Percentiles rank a stretch among this genome's conserved stretches.
These are phyloP conservation scores for Potorous gilbertii DNA, from an alignment of 2,797 vertebrate genomes.

Conservation along the genomic window DNA sequence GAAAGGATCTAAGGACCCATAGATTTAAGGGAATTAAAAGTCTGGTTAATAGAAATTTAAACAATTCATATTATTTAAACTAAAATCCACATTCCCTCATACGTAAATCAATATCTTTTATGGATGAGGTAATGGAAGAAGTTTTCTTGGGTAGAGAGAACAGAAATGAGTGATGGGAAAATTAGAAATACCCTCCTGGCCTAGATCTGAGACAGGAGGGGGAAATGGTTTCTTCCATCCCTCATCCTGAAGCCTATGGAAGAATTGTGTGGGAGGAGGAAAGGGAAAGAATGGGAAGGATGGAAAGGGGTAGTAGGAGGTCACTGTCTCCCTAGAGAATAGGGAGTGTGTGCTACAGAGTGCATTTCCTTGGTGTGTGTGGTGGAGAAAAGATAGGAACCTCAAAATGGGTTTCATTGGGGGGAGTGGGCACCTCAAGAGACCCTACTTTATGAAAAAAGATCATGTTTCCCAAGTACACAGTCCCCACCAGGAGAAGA, in stretches of 20 bases:
- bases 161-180: neutral
- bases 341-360: neutral
- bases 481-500: neutral
- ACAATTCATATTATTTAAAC: neutral
- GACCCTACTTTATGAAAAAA: neutral
- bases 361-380: neutral
- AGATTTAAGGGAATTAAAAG: neutral
- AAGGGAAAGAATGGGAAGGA: neutral
- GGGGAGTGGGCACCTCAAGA: neutral
- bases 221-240: neutral
- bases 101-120: neutral
- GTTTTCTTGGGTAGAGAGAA: neutral
- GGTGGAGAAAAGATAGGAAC: neutral
- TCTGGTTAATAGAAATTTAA: neutral
- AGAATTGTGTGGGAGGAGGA: neutral
- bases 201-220: neutral
- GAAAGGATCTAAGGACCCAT: neutral
- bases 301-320: neutral
- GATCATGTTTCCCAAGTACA: neutral
- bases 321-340: neutral
- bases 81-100: neutral
- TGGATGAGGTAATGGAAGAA: neutral
- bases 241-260: neutral
- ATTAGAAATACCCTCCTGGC: neutral
- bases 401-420: neutral